Evolutionary conservation across 2,113 vertebrate genomes (phyloP), one percentile per base, ranked within the genome.

Genomic region (Hippopotamus amphibius): DNA sequence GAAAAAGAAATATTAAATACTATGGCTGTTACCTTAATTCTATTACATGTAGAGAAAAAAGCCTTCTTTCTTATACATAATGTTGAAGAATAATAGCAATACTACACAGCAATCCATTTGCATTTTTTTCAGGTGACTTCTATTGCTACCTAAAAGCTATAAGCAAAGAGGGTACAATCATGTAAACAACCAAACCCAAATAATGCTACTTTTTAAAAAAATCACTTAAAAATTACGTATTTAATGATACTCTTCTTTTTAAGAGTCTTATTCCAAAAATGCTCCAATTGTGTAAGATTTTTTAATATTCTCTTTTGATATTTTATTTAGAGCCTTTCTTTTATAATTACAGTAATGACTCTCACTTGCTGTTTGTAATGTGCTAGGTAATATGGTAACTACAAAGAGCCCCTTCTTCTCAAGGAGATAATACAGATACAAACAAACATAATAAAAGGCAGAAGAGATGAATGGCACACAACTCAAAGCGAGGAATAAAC

Each of bases 191-290:
- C 82, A 48, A 83, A 57, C 28, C 15, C 24, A 94, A 91, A 87
- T 77, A 71, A 37, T 69, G 11, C 12, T 76, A 37, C 10, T 57
- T 68, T 55, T 24, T 24, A 14, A 88, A 86, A 93, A 94, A 90
- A 71, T 77, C 2, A 92, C 15, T 96, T 94, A 50, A 77, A 97
- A 93, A 79, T 66, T 79, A 41, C 21, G 88, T 21, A 61, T 82
- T 57, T 65, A 86, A 77, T 85, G 50, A 83, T 61, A 28, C 3
- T 83, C 48, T 83, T 87, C 50, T 83, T 79, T 50, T 22, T 79
- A 87, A 90, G 43, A 48, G 41, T 77, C 61, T 95, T 87, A 87
- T 28, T 77, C 26, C 16, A 88, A 92, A 17, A 77, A 79, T 71
- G 6, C 3, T 87, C 8, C 61, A 87, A 90, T 16, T 59, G 10